Evolutionary conservation across 35 echinoderm and acorn worm species (phyloP), one percentile per base, ranked within the genome.

Genomic region (Holothuria glaberrima): DNA sequence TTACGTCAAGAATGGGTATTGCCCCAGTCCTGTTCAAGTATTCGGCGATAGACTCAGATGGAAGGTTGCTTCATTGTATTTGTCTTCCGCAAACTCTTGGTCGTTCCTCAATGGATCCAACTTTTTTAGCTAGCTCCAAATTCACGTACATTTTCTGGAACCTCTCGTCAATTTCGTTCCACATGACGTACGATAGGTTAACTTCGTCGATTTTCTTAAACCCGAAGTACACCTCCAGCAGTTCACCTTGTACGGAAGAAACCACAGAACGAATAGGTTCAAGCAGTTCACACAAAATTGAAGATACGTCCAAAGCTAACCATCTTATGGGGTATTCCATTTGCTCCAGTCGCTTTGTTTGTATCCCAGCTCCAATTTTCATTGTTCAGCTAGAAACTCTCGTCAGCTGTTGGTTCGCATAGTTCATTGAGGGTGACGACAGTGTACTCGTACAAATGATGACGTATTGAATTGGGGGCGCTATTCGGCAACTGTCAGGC

Each of bases 221-320:
- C n/a, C n/a, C n/a, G n/a, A 82, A 41, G 52, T 82, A 82, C 9
- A 82, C 79, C 25, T 82, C 79, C 79, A 82, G 16, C 25, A 82
- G 79, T 82, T 82, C 36, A 58, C 79, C 79, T 82, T 82, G 79
- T 82, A 82, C 38, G 20, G 79, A 27, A 58, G 26, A 32, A 56
- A 82, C 50, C 7, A 82, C 16, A 24, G 36, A 41, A 24, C 50
- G 79, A 35, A 82, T 82, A 32, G 41, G 79, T 26, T 82, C 79
- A 82, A 82, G 79, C 79, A 82, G 36, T 82, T 82, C 62, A 75
- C 71, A 82, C 79, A 82, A 30, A 82, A 58, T 41, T 82, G 25
- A 82, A 35, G 36, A 82, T 58, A 82, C 54, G 79, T 56, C 22
- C 52, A 82, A 82, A 82, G 44, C 44, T 46, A 46, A 46, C 44